Evolutionary conservation across 2,797 vertebrate genomes (phyloP), one percentile per base, ranked within the genome.

Genomic region (Loris lydekkerianus): DNA sequence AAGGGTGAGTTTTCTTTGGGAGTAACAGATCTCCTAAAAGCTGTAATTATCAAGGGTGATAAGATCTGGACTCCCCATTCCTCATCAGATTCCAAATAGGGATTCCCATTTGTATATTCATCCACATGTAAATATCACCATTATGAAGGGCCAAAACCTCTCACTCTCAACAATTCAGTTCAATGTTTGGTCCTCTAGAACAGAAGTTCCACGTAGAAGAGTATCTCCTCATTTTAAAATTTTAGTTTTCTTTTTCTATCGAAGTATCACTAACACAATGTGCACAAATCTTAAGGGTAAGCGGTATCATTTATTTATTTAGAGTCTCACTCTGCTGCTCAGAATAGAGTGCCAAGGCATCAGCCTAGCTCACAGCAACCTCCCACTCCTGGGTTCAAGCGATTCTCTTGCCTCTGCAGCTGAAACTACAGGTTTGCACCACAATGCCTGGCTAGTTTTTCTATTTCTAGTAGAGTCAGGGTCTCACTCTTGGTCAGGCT

Each of bases 131-230:
- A 31, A 25, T 25, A 37, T 87, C 17, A 70, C 18, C 34, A 75
- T 53, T 56, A 60, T 53, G 34, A 37, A 89, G 40, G 82, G 37
- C 11, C 18, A 65, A 90, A 77, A 61, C 15, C 37, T 88, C 27
- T 89, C 72, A 34, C 21, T 87, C 31, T 58, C 63, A 60, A 72
- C 25, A 83, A 43, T 85, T 77, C 46, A n/a, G 34, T 37, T 72
- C 53, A 46, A 34, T 13, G 67, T 82, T 77, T 58, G 34, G 40
- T 58, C 5, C 21, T 23, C 77, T 23, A 63, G 34, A 46, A 70
- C 6, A 46, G 60, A 95, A 77, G 21, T 82, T 94, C 88, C 70
- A 73, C 43, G 56, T 56, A 46, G 46, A 92, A 81, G 58, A 89
- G 5, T 65, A 83, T 37, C 29, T 86, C 63, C 25, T 89, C 73